Evolutionary conservation across 1,140 invertebrate species (phyloP).

Genomic region (Danaus plexippus): DNA sequence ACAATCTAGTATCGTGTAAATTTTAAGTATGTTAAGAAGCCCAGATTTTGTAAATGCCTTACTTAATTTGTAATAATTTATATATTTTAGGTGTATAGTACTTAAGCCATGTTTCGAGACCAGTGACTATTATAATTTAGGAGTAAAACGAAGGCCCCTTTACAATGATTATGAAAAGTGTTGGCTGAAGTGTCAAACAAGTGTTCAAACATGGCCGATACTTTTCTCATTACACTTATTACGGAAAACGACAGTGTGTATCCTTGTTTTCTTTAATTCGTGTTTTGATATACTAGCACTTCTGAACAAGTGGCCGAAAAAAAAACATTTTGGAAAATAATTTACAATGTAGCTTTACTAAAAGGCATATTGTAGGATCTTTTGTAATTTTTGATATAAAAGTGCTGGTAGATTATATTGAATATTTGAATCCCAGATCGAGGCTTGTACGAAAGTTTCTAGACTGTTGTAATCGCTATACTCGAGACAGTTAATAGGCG

Average conservation of each 20-base stretch:
- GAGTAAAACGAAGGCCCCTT: slow-evolving; percentile 55
- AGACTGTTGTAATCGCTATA: slow-evolving; percentile 46
- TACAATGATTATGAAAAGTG: slow-evolving; percentile 48
- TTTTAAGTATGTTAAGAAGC: slow-evolving; percentile 61
- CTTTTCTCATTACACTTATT: slow-evolving; percentile 52
- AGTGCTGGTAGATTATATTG: slow-evolving; percentile 61
- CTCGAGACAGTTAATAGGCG: slow-evolving; percentile 29
- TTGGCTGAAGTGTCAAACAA: slow-evolving; percentile 47
- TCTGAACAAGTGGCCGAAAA: slow-evolving; percentile 45
- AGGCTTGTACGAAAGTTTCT: slow-evolving; percentile 59
- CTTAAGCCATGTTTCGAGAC: slow-evolving; percentile 72
- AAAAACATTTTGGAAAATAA: slow-evolving; percentile 58
- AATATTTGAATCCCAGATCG: slow-evolving; percentile 43
- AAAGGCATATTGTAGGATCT: slow-evolving; percentile 60
- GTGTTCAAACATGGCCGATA: slow-evolving; percentile 50
- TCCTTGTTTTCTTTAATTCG: slow-evolving; percentile 63
- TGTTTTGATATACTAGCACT: slow-evolving; percentile 53
- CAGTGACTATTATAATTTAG: slow-evolving; percentile 71
- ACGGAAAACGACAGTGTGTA: slow-evolving; percentile 53
- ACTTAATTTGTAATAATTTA: slow-evolving; percentile 72
- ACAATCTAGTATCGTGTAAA: slow-evolving; percentile 63
- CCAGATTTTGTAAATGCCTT: slow-evolving; percentile 71
- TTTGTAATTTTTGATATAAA: slow-evolving; percentile 70
- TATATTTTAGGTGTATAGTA: slow-evolving; percentile 72
- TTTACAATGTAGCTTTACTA: slow-evolving; percentile 53